Percentiles rank a stretch among this genome's conserved stretches.
phyloP scores from a whole-genome alignment of 2,888 invertebrate genomes.

The Cataglyphis cursor region DNA sequence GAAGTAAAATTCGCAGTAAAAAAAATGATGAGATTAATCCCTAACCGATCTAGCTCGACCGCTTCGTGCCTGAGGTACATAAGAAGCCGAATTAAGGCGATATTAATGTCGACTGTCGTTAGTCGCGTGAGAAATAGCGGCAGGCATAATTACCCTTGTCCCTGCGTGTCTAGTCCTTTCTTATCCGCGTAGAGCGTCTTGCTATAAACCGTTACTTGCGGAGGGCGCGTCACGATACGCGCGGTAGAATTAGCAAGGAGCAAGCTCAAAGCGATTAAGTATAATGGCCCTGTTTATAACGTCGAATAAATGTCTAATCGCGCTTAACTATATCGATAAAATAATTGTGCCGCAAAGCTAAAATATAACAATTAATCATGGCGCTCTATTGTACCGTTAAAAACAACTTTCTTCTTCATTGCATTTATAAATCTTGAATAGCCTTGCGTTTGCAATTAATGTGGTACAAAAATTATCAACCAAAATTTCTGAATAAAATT shows the following conservation, averaged over 20 bases:
- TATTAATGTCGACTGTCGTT: conserved; percentile 55
- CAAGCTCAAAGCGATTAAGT: conserved; percentile 31
- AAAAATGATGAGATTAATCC: background rate
- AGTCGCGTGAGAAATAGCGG: conserved; percentile 54
- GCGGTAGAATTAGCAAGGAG: background rate
- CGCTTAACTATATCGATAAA: background rate
- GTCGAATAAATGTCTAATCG: conserved; percentile 23
- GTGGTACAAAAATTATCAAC: background rate
- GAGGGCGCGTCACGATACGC: conserved; percentile 32
- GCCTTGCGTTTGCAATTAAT: background rate
- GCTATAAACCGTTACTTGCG: conserved; percentile 29
- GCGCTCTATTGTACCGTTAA: background rate
- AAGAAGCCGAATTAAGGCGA: conserved; percentile 49
- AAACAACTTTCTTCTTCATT: background rate
- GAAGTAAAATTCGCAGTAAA: background rate
- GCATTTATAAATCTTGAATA: background rate
- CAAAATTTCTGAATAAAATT: background rate
- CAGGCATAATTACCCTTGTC: conserved; percentile 44
- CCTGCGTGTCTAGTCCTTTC: conserved; percentile 54
- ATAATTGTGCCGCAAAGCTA: background rate
- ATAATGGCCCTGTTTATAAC: conserved; percentile 18
- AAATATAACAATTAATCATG: background rate
- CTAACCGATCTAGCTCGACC: background rate
- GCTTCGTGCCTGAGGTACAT: conserved; percentile 30
- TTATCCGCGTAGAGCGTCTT: conserved; percentile 43